Conservation (phyloP, 2,797 vertebrate genomes). For the Merluccius polli region DNA sequence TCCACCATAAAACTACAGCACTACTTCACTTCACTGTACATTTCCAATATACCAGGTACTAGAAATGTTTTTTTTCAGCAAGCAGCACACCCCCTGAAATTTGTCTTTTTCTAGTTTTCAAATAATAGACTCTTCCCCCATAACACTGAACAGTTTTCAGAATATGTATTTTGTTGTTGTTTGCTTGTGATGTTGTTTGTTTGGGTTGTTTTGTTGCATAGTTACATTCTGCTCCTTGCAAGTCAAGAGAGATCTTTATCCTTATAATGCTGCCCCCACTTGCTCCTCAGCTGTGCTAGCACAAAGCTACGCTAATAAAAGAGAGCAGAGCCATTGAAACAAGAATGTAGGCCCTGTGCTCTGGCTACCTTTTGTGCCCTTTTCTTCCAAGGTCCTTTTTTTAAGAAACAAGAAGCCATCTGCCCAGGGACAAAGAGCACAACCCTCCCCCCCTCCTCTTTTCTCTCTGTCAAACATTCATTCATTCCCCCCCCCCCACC, state of each 20-base stretch:
- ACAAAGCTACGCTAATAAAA: conserved; percentile 59
- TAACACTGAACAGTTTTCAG: conserved; percentile 27
- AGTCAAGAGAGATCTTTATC: conserved; percentile 37
- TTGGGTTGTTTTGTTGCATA: conserved; percentile 46
- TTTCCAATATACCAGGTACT: too few relatives aligned
- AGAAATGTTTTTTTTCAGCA: too few relatives aligned
- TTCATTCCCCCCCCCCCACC: neutral
- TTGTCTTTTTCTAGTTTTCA: too few relatives aligned
- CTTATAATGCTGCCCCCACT: conserved; percentile 48
- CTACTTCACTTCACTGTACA: too few relatives aligned
- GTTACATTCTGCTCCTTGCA: conserved; percentile 34
- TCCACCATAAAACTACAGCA: too few relatives aligned
- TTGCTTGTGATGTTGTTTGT: conserved; percentile 29
- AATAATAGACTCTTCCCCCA: conserved; percentile 23
- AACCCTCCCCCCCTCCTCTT: conserved; percentile 31
- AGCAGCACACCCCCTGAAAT: too few relatives aligned
- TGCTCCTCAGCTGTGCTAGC: conserved; percentile 58
- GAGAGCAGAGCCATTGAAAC: conserved; percentile 61
- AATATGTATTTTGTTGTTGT: conserved; percentile 41
- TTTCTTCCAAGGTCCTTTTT: conserved; percentile 67
- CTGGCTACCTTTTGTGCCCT: conserved; percentile 65
- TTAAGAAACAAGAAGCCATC: conserved; percentile 75
- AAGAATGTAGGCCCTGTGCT: conserved; percentile 63
- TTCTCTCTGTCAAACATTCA: conserved; percentile 10
- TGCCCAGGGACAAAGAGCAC: conserved; percentile 73